Base-by-base conservation (phyloP, 2,113 vertebrate species). In the Epinephelus moara region DNA sequence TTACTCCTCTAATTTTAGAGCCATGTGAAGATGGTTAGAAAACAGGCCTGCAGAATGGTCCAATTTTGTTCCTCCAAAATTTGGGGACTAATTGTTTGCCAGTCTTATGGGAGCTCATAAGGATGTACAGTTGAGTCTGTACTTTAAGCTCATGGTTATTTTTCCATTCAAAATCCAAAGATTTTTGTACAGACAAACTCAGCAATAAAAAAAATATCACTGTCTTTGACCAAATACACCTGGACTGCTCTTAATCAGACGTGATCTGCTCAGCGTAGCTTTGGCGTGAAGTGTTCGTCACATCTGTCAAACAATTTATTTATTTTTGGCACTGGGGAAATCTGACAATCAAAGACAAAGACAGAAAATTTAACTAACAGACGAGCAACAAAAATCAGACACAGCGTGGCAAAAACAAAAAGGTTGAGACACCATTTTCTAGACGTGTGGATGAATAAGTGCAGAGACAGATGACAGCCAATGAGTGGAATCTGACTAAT, bases 281-380 rank as follows among this genome's bases (percentile, higher is more conserved):
- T 60, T 33, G 33, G 70, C 25, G 30, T 61, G 74, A n/a, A 12
- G 13, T 19, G 23, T 57, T 33, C 15, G 25, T 45, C 74, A 72
- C 17, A 63, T 81, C 37, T 17, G 13, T 30, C n/a, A 55, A 55
- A 64, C 25, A 42, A 49, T 33, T 3, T 33, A 25, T n/a, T 37
- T 52, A 5, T 25, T 40, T 40, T 23, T 56, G 27, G 4, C 21
- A n/a, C 17, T 57, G 49, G 17, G 27, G 18, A 66, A 45, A 71
- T 62, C 25, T 49, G 30, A 30, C 68, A 47, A 49, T 63, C 25
- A 42, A 45, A 69, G 59, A 80, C 45, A 78, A 55, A 70, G 69
- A 71, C 67, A 68, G 69, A 33, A 77, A 4, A 78, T 53, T 1
- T 70, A 84, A 78, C 45, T 7, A 69, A 85, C n/a, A 21, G 18